These are phyloP conservation scores for Drosophila navojoa DNA, from an alignment of 1,140 invertebrate species.

Conservation along the genomic window DNA sequence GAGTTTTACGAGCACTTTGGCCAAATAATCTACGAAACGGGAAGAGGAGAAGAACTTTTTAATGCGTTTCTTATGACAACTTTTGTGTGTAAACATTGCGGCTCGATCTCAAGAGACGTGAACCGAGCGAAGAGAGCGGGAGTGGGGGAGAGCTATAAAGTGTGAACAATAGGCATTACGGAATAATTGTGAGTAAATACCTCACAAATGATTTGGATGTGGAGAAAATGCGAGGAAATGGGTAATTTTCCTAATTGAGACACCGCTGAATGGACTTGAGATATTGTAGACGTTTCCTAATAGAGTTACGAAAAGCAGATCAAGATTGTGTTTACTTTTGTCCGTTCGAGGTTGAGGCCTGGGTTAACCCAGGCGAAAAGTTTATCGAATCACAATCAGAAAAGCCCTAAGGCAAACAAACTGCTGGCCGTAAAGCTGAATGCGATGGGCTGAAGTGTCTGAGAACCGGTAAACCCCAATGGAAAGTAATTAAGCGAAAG, in stretches of 20 bases:
- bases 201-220: background rate
- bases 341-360: background rate
- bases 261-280: no score
- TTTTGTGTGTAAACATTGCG: slow-evolving; percentile 42
- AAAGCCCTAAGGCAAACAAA: slow-evolving; percentile 53
- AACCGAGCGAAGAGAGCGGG: background rate
- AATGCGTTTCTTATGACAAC: slow-evolving; percentile 26
- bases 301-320: background rate
- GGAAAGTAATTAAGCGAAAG: slow-evolving; percentile 40
- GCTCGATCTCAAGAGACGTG: background rate
- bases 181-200: background rate
- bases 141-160: background rate
- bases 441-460: slow-evolving; percentile 68
- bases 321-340: background rate
- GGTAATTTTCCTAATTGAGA: no score
- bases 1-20: slow-evolving; percentile 44
- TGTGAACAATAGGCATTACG: background rate
- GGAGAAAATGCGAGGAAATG: background rate
- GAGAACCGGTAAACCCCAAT: slow-evolving; percentile 33
- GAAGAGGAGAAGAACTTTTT: slow-evolving; percentile 21
- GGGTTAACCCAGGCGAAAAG: slow-evolving; percentile 8
- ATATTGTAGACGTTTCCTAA: no score
- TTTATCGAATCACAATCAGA: slow-evolving; percentile 23
- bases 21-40: slow-evolving; percentile 1
- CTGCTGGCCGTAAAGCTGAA: slow-evolving; percentile 13